Evolutionary conservation across 2,888 invertebrate genomes (phyloP).

Genomic region (Pelosia muscerda): DNA sequence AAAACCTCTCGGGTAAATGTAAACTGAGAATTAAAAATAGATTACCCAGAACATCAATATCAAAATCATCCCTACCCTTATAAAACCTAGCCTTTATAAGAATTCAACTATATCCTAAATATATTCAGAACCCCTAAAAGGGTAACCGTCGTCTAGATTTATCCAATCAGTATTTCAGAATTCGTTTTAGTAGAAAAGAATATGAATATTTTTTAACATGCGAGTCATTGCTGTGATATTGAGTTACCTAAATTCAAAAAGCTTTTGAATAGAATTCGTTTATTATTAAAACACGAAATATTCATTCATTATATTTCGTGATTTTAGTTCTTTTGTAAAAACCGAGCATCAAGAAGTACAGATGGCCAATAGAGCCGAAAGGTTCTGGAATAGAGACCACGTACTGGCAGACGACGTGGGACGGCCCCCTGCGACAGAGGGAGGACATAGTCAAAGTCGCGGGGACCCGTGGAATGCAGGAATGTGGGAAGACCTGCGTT

Average conservation of each 20-base stretch:
- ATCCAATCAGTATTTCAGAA: constrained; percentile 44
- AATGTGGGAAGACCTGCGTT: too few species aligned
- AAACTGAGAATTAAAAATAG: background rate
- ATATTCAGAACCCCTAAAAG: constrained; percentile 24
- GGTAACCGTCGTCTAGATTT: constrained; percentile 25
- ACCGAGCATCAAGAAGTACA: too few species aligned
- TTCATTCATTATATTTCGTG: too few species aligned
- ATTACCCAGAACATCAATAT: background rate
- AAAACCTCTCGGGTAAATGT: too few species aligned
- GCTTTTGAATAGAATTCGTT: background rate
- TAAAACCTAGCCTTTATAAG: background rate
- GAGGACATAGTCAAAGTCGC: too few species aligned
- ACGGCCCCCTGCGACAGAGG: too few species aligned
- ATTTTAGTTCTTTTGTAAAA: background rate
- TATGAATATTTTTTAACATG: constrained; percentile 49
- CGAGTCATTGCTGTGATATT: constrained; percentile 42
- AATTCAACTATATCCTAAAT: constrained; percentile 1
- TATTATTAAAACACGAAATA: too few species aligned
- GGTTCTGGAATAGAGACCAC: too few species aligned
- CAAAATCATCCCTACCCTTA: background rate
- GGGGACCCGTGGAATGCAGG: too few species aligned
- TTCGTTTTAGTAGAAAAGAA: constrained; percentile 54
- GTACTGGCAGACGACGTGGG: too few species aligned
- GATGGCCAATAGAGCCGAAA: too few species aligned
- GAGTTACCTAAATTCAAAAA: constrained; percentile 22